Evolutionary conservation across 2,113 vertebrate species (phyloP).

Genomic region (Pelmatolapia mariae): DNA sequence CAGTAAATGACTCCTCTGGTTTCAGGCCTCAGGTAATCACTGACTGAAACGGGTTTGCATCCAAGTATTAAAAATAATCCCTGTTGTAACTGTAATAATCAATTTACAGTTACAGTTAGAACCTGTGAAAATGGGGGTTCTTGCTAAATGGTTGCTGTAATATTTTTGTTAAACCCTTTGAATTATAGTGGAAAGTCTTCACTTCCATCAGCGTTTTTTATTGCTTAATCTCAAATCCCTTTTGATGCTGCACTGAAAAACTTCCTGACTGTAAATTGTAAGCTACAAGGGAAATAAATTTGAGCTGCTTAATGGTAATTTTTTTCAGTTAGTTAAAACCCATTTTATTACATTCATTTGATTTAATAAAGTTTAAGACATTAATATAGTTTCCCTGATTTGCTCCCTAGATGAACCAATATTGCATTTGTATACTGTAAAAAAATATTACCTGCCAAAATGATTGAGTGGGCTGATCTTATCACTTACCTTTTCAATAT

Average conservation of each 20-base stretch:
- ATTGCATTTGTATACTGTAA: neutral
- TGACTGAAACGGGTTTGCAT: neutral
- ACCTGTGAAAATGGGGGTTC: neutral
- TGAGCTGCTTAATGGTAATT: neutral
- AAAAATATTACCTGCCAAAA: slow-evolving; percentile 15
- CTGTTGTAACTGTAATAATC: neutral
- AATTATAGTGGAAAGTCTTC: neutral
- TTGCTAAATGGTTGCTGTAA: neutral
- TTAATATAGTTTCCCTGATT: slow-evolving; percentile 19
- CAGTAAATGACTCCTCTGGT: neutral
- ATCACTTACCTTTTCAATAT: slow-evolving; percentile 48
- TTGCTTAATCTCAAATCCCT: accelerated
- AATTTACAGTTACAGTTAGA: neutral
- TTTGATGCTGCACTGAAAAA: neutral
- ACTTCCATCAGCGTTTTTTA: accelerated
- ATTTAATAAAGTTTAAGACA: neutral
- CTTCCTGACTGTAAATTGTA: neutral
- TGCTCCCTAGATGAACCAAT: neutral
- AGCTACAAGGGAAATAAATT: neutral
- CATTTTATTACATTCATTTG: neutral
- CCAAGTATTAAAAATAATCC: neutral
- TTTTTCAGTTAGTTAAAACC: neutral
- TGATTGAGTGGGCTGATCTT: slow-evolving; percentile 48
- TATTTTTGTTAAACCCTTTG: neutral
- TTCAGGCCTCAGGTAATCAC: neutral